These are phyloP conservation scores for Campoletis sonorensis DNA, from an alignment of 1,140 invertebrate genomes.

Conservation along the genomic window DNA sequence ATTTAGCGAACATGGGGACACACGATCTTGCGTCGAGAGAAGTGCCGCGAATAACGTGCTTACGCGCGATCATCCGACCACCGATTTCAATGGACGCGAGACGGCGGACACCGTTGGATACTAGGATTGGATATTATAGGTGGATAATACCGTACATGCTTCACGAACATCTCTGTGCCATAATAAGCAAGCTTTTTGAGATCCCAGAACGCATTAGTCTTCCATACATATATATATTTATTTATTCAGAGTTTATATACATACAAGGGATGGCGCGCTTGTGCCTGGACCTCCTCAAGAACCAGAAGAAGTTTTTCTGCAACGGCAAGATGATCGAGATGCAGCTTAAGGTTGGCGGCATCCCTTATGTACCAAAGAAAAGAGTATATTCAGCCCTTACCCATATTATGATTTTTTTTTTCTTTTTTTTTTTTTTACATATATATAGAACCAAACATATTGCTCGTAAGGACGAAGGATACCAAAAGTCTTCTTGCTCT, in stretches of 20 bases:
- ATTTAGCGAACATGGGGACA: too few relatives aligned
- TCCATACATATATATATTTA: background rate
- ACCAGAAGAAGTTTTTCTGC: slow-evolving; percentile 17
- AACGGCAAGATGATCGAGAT: slow-evolving; percentile 14
- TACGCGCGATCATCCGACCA: slow-evolving; percentile 74
- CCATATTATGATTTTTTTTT: too few relatives aligned
- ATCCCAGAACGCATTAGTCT: slow-evolving; percentile 31
- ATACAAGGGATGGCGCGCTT: background rate
- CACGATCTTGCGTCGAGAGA: slow-evolving; percentile 37
- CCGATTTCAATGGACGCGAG: slow-evolving; percentile 65
- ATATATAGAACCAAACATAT: background rate
- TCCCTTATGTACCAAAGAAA: slow-evolving; percentile 32
- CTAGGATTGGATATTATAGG: slow-evolving; percentile 11
- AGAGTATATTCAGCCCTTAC: slow-evolving; percentile 36
- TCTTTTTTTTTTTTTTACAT: too few relatives aligned
- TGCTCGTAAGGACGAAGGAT: background rate
- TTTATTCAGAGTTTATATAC: background rate
- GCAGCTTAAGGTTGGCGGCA: slow-evolving; percentile 41
- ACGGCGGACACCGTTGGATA: slow-evolving; percentile 29
- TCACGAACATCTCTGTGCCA: slow-evolving; percentile 14
- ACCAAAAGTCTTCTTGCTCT: slow-evolving; percentile 1
- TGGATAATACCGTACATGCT: slow-evolving; percentile 13
- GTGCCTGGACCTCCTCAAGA: slow-evolving; percentile 28
- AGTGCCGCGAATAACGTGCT: slow-evolving; percentile 76
- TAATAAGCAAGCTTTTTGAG: slow-evolving; percentile 34